These are phyloP conservation scores for Cyprinodon diabolis DNA, from an alignment of 2,797 vertebrate genomes.

Conservation along the genomic window DNA sequence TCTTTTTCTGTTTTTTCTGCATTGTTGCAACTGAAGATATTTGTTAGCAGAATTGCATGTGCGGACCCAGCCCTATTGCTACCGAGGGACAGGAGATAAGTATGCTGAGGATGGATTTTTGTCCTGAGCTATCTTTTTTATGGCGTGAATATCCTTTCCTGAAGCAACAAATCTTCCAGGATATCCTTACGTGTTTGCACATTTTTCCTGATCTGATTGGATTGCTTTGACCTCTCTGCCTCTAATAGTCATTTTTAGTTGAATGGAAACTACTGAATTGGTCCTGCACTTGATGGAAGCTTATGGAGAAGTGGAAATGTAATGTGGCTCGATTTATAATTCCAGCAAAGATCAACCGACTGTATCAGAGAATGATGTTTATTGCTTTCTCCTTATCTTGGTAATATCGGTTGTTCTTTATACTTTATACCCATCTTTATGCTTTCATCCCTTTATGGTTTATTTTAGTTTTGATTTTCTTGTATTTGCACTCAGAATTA, in stretches of 20 bases:
- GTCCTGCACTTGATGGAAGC: conserved; percentile 35
- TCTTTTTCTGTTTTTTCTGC: conserved; percentile 16
- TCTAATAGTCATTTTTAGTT: conserved; percentile 37
- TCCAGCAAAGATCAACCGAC: conserved; percentile 24
- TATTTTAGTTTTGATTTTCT: neutral
- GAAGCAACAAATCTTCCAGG: conserved; percentile 37
- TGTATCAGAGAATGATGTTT: conserved; percentile 3
- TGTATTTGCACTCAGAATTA: neutral
- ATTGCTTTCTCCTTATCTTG: neutral
- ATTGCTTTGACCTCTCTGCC: conserved; percentile 52
- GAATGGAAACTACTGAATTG: conserved; percentile 41
- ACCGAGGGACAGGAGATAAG: conserved; percentile 72
- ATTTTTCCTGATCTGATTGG: conserved; percentile 20
- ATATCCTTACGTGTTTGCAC: conserved; percentile 19
- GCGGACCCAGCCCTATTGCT: conserved; percentile 60
- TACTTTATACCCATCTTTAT: neutral
- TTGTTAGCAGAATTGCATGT: conserved; percentile 21
- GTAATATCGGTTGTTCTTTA: neutral
- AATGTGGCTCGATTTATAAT: conserved; percentile 9
- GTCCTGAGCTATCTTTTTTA: conserved; percentile 39
- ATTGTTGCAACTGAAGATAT: conserved; percentile 35
- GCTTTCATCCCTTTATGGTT: neutral
- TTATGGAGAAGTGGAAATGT: conserved; percentile 45
- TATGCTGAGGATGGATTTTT: conserved; percentile 46
- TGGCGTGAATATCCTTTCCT: conserved; percentile 33